Conservation (phyloP, 2,113 vertebrate genomes). For the Pluvianellus socialis region DNA sequence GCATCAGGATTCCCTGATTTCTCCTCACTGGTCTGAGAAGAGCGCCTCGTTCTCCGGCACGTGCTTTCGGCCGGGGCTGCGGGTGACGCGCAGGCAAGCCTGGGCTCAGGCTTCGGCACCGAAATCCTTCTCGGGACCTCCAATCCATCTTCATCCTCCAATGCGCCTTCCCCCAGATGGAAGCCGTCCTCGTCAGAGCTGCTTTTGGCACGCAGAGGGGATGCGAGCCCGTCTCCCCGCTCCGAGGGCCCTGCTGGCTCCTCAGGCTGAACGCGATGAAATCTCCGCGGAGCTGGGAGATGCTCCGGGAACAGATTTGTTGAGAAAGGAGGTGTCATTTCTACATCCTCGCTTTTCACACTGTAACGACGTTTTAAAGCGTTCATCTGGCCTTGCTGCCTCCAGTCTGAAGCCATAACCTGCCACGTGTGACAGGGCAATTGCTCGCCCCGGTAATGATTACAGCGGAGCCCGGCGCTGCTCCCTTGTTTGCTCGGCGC, state of each 20-base stretch:
- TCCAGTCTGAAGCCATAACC: slow-evolving; percentile 29
- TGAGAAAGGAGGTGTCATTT: slow-evolving; percentile 35
- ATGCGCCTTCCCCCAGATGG: not conserved
- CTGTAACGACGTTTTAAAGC: not conserved
- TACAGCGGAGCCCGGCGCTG: not conserved
- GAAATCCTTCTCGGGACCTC: not conserved
- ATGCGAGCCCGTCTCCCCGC: not conserved
- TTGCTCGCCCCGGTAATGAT: slow-evolving; percentile 2
- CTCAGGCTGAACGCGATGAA: not conserved
- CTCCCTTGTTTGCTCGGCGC: not conserved
- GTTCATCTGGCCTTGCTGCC: slow-evolving; percentile 51
- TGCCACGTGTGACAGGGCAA: slow-evolving; percentile 40
- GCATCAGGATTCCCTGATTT: not conserved
- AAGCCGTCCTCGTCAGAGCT: not conserved
- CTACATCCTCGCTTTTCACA: slow-evolving; percentile 15
- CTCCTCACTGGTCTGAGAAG: not conserved
- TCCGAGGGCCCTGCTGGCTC: slow-evolving; percentile 3
- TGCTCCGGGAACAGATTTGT: slow-evolving; percentile 3
- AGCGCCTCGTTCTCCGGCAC: not conserved
- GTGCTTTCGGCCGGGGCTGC: not conserved
- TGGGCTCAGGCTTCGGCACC: not conserved
- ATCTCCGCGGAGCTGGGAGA: slow-evolving; percentile 24
- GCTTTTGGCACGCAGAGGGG: not conserved
- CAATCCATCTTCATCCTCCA: not conserved
- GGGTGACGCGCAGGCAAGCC: accelerated